These are phyloP conservation scores for Kryptolebias ocellatus DNA, from an alignment of 2,797 vertebrate genomes.

Conservation along the genomic window DNA sequence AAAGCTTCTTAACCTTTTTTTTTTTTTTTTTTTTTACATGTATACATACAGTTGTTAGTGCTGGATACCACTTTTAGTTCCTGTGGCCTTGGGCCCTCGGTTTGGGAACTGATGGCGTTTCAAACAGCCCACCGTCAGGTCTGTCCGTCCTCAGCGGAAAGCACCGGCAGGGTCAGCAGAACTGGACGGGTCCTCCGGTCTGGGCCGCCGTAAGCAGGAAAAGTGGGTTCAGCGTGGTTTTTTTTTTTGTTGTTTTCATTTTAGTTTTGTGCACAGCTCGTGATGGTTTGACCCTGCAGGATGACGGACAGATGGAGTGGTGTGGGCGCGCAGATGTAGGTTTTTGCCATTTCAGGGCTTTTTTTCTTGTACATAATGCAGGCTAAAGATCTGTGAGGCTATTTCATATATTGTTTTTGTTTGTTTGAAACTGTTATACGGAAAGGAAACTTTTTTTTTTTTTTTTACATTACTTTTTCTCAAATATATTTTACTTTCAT, in stretches of 20 bases:
- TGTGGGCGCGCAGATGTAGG: slow-evolving; percentile 28
- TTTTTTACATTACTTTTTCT: slow-evolving; percentile 65
- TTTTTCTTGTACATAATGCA: slow-evolving; percentile 77
- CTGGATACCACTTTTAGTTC: slow-evolving; percentile 55
- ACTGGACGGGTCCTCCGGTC: not conserved
- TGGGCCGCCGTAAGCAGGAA: slow-evolving; percentile 5
- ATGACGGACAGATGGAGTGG: slow-evolving; percentile 23
- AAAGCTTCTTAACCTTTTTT: slow-evolving; percentile 51
- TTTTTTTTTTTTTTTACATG: slow-evolving; percentile 39
- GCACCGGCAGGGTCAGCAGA: slow-evolving; percentile 52
- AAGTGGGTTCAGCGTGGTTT: not conserved
- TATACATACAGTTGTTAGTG: slow-evolving; percentile 51
- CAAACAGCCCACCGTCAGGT: slow-evolving; percentile 27
- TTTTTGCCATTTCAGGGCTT: slow-evolving; percentile 76
- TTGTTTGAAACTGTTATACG: slow-evolving; percentile 69
- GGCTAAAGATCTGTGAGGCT: slow-evolving; percentile 60
- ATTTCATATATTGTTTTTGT: slow-evolving; percentile 66
- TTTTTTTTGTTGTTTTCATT: no score
- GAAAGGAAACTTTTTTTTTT: slow-evolving; percentile 75
- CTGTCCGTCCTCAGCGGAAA: slow-evolving; percentile 42
- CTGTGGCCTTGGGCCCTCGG: slow-evolving; percentile 16
- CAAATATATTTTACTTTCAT: slow-evolving; percentile 65
- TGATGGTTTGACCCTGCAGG: slow-evolving; percentile 3
- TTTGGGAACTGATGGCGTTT: slow-evolving; percentile 31
- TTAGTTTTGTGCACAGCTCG: not conserved